Evolutionary conservation across 2,113 vertebrate genomes (phyloP).

Genomic region (Chlorodrepanis virens): DNA sequence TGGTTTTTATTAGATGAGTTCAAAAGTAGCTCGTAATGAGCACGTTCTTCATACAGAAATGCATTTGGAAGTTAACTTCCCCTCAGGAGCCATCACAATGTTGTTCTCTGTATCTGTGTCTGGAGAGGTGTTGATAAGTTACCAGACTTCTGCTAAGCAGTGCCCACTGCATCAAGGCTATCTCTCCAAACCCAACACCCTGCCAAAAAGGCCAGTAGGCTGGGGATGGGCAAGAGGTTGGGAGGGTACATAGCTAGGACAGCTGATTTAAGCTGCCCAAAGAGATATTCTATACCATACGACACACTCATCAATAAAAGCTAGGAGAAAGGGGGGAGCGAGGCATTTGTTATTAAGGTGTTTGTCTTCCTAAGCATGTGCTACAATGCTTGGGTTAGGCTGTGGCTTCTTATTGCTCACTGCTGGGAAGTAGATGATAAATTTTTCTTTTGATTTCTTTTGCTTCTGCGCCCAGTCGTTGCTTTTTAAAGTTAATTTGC

Average conservation of each 20-base stretch:
- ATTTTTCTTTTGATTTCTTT: neutral
- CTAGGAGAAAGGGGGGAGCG: neutral
- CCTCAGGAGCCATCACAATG: neutral
- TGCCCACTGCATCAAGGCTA: neutral
- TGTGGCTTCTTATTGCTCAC: neutral
- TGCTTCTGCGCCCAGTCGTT: neutral
- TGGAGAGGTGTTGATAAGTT: neutral
- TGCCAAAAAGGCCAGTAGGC: neutral
- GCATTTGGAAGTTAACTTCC: neutral
- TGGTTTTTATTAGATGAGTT: neutral
- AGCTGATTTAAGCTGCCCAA: neutral
- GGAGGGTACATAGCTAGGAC: neutral
- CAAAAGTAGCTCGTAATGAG: neutral
- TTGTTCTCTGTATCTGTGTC: neutral
- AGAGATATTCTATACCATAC: rapidly evolving
- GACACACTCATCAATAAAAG: neutral
- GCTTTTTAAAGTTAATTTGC: neutral
- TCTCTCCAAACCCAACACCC: neutral
- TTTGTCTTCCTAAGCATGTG: neutral
- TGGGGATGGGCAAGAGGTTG: neutral
- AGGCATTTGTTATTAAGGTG: neutral
- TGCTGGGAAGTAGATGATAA: neutral
- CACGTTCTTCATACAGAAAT: neutral
- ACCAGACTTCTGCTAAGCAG: neutral
- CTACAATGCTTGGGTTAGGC: neutral